Conservation (phyloP, 1,140 invertebrate species). For the Anadara kagoshimensis region DNA sequence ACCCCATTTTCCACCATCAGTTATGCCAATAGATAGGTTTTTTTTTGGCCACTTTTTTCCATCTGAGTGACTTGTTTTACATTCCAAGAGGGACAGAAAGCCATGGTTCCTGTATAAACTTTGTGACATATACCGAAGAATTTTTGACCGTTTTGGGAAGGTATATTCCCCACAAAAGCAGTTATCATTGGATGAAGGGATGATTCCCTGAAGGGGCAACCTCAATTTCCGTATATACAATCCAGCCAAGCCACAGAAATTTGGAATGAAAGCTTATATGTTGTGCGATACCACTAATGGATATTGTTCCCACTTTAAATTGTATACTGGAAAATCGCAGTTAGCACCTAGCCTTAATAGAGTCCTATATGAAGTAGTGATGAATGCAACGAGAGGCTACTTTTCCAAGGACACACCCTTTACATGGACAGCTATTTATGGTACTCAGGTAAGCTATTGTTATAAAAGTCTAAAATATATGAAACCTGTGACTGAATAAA, state of each 20-base stretch:
- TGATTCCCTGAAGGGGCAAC: conserved; percentile 48
- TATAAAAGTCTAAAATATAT: too few species aligned
- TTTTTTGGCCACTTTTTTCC: conserved; percentile 11
- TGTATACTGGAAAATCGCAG: conserved; percentile 34
- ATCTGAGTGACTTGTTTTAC: conserved; percentile 23
- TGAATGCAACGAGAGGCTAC: too few species aligned
- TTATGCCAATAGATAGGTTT: conserved; percentile 35
- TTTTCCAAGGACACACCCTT: conserved; percentile 19
- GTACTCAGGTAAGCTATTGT: neutral
- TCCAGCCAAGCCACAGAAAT: conserved; percentile 52
- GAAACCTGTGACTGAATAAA: too few species aligned
- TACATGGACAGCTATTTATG: conserved; percentile 38
- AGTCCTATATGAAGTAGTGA: too few species aligned
- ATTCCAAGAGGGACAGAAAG: conserved; percentile 12
- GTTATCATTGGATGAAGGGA: conserved; percentile 50
- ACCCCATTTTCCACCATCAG: conserved; percentile 31
- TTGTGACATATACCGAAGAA: conserved; percentile 11
- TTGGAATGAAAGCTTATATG: conserved; percentile 51
- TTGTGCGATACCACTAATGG: conserved; percentile 40
- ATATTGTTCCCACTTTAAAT: conserved; percentile 42
- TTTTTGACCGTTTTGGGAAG: conserved; percentile 6
- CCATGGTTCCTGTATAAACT: conserved; percentile 34
- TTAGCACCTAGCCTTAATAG: conserved; percentile 15
- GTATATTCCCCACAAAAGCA: conserved; percentile 24
- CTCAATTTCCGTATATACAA: conserved; percentile 19